Evolutionary conservation across 2,113 vertebrate genomes (phyloP).

Genomic region (Agelaius tricolor): DNA sequence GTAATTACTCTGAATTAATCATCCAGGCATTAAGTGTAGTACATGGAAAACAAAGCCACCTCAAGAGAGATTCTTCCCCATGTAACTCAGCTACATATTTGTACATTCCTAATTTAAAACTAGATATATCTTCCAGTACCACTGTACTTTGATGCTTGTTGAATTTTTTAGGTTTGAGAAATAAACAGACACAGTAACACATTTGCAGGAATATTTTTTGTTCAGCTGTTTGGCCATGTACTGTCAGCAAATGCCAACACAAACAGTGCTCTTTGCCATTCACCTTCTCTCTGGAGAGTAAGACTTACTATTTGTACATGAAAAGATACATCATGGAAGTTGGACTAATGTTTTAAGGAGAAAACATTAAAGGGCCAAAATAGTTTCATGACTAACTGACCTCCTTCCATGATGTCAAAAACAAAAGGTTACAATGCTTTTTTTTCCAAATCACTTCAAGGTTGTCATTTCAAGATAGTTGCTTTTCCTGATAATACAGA

Average conservation of each 20-base stretch:
- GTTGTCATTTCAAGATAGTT: background rate
- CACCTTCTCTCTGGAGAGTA: background rate
- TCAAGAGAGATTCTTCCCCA: background rate
- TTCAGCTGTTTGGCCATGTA: background rate
- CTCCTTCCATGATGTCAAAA: background rate
- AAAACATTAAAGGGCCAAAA: background rate
- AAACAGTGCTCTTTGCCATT: background rate
- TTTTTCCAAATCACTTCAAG: background rate
- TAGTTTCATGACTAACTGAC: background rate
- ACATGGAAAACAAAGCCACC: background rate
- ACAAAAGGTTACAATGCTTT: background rate
- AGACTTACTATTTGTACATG: background rate
- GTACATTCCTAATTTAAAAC: background rate
- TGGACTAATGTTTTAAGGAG: background rate
- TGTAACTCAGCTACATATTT: background rate
- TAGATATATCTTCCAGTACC: background rate
- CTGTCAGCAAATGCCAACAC: background rate
- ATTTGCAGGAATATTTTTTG: background rate
- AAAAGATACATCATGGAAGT: background rate
- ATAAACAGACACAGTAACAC: background rate
- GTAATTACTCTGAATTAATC: background rate
- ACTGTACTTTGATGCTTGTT: background rate
- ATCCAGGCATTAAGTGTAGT: background rate
- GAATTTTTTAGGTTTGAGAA: background rate
- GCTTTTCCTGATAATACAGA: background rate